Evolutionary conservation across 2,113 vertebrate species (phyloP), one percentile per base, ranked within the genome.

Genomic region (Willisornis vidua): DNA sequence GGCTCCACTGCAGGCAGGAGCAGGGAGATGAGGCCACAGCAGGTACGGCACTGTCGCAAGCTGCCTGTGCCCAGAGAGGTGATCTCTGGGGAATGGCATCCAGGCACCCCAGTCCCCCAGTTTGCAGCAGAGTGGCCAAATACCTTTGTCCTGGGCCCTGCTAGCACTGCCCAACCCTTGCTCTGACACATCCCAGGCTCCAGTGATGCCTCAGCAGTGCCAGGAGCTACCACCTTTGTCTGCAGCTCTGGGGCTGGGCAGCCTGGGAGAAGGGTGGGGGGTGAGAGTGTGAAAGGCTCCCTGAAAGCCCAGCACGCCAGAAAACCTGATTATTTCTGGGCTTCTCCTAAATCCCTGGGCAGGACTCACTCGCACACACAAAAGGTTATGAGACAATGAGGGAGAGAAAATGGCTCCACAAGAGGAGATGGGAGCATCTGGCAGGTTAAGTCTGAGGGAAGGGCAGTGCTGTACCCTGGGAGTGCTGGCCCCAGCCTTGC

Each of bases 321-420:
- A 37, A 87, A 80, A 91, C 6, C 54, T 6, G 54, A 57, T 73
- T 65, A 26, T 84, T 80, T 48, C 66, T 23, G 63, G 45, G 49
- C 57, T 81, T 35, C 58, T 81, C 55, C 68, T 14, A 67, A 35
- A 28, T 76, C 12, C 58, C 4, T 4, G 18, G 51, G 59, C 16
- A 45, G 41, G 79, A 46, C 19, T 39, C 1, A 20, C 11, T 26
- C 8, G 3, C 65, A 70, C 23, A 26, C 57, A 92, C 87, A 95
- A 95, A 92, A 63, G 85, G 51, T 23, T 2, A 51, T 1, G 70
- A 63, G 87, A 89, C 84, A 89, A 89, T 86, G 73, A 84, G 70
- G 51, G 35, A 73, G 76, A 81, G 88, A 92, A 95, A 95, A 94
- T 94, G 93, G 94, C 89, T 94, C 93, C 92, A 29, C 74, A 9